Conservation (phyloP, 2,113 vertebrate genomes). For the Elanus axillaris region DNA sequence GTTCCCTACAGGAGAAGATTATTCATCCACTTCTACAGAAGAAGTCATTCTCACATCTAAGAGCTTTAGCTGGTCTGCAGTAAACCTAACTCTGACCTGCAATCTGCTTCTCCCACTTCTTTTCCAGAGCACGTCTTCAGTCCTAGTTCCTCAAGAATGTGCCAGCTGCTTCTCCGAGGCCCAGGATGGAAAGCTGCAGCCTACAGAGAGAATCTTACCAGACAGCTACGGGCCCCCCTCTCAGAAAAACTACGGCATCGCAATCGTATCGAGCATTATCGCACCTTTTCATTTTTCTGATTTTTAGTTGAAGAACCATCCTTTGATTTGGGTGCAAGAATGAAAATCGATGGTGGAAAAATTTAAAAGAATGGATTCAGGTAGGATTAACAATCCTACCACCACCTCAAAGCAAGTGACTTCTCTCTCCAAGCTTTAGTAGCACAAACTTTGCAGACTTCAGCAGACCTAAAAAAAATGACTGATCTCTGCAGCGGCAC, state of each 20-base stretch:
- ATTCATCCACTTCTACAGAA: not conserved
- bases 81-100: not conserved
- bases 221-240: not conserved
- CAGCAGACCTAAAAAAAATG: not conserved
- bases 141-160: not conserved
- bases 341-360: not conserved
- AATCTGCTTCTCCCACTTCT: not conserved
- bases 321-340: not conserved
- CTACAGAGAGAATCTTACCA: not conserved
- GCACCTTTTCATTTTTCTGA: not conserved
- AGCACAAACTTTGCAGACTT: not conserved
- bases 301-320: not conserved
- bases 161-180: not conserved
- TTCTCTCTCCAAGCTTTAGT: not conserved
- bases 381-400: not conserved
- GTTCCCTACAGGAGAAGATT: not conserved
- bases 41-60: not conserved
- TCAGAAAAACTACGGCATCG: not conserved
- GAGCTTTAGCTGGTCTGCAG: not conserved
- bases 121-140: not conserved
- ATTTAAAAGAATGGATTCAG: not conserved
- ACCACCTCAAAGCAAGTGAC: not conserved
- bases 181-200: not conserved
- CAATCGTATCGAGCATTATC: rapidly evolving
- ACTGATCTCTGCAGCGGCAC: not conserved